These are phyloP conservation scores for Ectobius pallidus DNA, from an alignment of 2,888 invertebrate genomes.

Conservation along the genomic window DNA sequence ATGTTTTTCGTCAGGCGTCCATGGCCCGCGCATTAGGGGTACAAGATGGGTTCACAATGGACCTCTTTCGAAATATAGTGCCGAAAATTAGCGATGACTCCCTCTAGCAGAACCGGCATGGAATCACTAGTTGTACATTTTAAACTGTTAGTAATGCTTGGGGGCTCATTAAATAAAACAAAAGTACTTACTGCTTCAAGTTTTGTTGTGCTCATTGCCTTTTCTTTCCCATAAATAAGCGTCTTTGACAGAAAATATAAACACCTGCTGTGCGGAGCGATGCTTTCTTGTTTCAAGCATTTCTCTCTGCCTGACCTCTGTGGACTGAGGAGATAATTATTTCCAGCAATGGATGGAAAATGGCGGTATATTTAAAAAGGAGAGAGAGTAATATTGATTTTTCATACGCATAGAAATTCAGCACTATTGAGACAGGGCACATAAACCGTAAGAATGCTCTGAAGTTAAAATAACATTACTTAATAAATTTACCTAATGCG, in stretches of 20 bases:
- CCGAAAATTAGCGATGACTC: slow-evolving; percentile 37
- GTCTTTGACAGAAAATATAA: slow-evolving; percentile 46
- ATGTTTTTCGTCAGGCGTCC: slow-evolving; percentile 42
- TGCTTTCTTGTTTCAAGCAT: slow-evolving; percentile 38
- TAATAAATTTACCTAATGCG: no score
- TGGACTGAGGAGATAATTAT: background rate
- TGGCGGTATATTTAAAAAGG: slow-evolving; percentile 13
- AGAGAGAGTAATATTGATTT: no score
- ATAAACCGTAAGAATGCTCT: no score
- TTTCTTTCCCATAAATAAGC: slow-evolving; percentile 45
- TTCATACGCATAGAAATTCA: no score
- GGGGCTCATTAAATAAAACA: slow-evolving; percentile 14
- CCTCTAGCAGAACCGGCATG: slow-evolving; percentile 24
- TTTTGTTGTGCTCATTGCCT: slow-evolving; percentile 42
- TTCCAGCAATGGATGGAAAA: background rate
- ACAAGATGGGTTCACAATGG: slow-evolving; percentile 45
- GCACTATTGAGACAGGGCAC: no score
- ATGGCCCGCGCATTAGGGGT: slow-evolving; percentile 43
- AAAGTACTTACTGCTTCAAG: slow-evolving; percentile 41
- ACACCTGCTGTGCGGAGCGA: slow-evolving; percentile 44
- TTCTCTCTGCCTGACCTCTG: slow-evolving; percentile 24
- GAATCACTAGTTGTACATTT: slow-evolving; percentile 5
- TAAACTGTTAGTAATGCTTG: background rate
- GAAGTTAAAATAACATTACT: no score
- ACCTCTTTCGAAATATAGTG: slow-evolving; percentile 44